Percentiles rank a stretch among this genome's conserved stretches.
phyloP scores from a whole-genome alignment of 1,140 invertebrate species.

The Protaetia brevitarsis region DNA sequence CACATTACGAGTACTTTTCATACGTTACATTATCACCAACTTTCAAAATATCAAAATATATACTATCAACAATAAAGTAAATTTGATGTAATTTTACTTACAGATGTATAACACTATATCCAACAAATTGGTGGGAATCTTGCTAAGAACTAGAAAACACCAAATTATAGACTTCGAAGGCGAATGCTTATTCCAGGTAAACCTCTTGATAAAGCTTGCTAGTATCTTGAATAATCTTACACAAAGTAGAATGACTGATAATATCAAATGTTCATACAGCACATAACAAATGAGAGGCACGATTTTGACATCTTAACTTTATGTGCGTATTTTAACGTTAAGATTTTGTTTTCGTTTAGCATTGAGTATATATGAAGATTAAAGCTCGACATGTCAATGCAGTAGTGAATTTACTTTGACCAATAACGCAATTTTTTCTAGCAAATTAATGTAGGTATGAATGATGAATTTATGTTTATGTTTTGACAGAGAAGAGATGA shows the following conservation, averaged over 20 bases:
- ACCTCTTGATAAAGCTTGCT: neutral
- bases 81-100: slow-evolving; percentile 40
- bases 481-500: slow-evolving; percentile 78
- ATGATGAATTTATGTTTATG: neutral
- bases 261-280: neutral
- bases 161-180: slow-evolving; percentile 89
- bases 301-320: neutral
- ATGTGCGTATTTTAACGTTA: neutral
- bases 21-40: too few species aligned
- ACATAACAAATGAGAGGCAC: slow-evolving; percentile 5
- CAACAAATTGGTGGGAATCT: slow-evolving; percentile 89
- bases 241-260: neutral
- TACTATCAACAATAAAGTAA: slow-evolving; percentile 7
- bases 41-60: slow-evolving; percentile 48
- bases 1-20: too few species aligned
- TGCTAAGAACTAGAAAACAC: slow-evolving; percentile 89
- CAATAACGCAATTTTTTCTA: neutral
- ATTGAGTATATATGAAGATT: neutral
- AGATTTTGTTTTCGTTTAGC: slow-evolving; percentile 2
- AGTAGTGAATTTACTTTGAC: neutral
- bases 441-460: neutral
- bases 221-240: neutral
- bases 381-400: neutral
- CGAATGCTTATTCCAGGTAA: slow-evolving; percentile 90
- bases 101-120: slow-evolving; percentile 90